Base-by-base conservation (phyloP, 2,888 invertebrate species). In the Calephelis perditalis region DNA sequence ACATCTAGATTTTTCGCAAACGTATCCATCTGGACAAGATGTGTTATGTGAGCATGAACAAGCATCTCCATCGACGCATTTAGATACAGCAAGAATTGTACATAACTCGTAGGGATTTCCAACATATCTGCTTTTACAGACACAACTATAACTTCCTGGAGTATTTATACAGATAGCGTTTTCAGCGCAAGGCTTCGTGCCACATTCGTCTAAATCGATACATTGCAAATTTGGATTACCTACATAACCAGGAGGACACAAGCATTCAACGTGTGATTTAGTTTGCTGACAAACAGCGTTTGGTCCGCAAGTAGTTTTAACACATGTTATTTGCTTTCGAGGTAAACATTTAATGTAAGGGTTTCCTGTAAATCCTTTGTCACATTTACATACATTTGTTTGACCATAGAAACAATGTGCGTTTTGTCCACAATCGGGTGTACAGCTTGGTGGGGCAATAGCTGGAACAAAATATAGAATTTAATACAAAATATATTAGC, bases 151-250 rank as follows among this genome's bases (percentile, higher is more conserved):
- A 71, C 95, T 94, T 59, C 98, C 98, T 11, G 95, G 93, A 0
- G 96, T 96, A 78, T 98, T 98, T 67, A 97, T 95, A 76, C 98
- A 98, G 54, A 95, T 94, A 0, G 98, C 97, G 78, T 96, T 96
- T 72, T 93, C 92, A 7, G 96, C 97, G 74, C 96, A 96, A 0
- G 96, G 96, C 72, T 94, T 94, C 67, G 93, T 93, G 64, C 90
- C 91, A 75, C 97, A 97, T 84, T 97, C 97, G 74, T 97, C 94
- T 59, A 96, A 92, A 76, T 97, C 97, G 71, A 93, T 93, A 76
- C 98, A 98, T 68, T 93, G 93, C 62, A 97, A 93, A 77, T 96
- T 97, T 0, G 97, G 96, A 86, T 98, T 97, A 67, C 98, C 98
- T 62, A 94, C 91, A 75, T 94, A 96, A 37, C 97, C 97, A 54